phyloP scores from a whole-genome alignment of 30 jellyfish, hydroid and myxozoan species.

The Aurelia sp. region DNA sequence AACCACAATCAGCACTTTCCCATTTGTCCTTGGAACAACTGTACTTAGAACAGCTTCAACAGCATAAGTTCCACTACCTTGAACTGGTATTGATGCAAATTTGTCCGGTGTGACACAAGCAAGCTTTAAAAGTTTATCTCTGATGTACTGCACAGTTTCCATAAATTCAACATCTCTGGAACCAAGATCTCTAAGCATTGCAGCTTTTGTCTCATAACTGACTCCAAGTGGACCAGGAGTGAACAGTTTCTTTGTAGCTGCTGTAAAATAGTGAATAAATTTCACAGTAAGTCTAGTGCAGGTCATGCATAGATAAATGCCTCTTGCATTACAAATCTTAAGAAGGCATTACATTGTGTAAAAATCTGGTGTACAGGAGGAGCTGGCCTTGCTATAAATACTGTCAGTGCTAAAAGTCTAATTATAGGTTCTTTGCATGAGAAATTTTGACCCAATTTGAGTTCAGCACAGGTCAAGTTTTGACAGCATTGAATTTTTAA shows the following conservation, averaged over 20 bases:
- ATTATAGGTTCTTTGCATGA: too few relatives aligned
- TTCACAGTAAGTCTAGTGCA: neutral
- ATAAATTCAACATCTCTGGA: constrained; percentile 87
- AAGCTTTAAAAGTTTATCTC: constrained; percentile 58
- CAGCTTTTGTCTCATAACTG: constrained; percentile 86
- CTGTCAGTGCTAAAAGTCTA: too few relatives aligned
- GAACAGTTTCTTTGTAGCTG: constrained; percentile 54
- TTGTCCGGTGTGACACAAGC: constrained; percentile 74
- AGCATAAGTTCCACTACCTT: constrained; percentile 98
- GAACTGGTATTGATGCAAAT: constrained; percentile 83
- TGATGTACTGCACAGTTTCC: constrained; percentile 69
- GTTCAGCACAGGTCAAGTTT: too few relatives aligned
- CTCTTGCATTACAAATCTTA: too few relatives aligned
- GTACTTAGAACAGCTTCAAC: constrained; percentile 91
- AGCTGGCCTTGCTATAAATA: too few relatives aligned
- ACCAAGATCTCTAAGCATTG: constrained; percentile 95
- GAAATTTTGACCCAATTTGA: too few relatives aligned
- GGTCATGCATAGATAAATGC: too few relatives aligned
- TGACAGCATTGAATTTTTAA: too few relatives aligned
- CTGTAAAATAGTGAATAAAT: neutral
- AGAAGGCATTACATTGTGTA: too few relatives aligned
- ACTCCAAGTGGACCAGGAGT: constrained; percentile 99
- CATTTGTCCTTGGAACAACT: constrained; percentile 84
- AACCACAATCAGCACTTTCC: constrained; percentile 77
- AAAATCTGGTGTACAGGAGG: too few relatives aligned